Evolutionary conservation across 2,797 vertebrate species (phyloP), one percentile per base, ranked within the genome.

Genomic region (Poeciliopsis gracilis): DNA sequence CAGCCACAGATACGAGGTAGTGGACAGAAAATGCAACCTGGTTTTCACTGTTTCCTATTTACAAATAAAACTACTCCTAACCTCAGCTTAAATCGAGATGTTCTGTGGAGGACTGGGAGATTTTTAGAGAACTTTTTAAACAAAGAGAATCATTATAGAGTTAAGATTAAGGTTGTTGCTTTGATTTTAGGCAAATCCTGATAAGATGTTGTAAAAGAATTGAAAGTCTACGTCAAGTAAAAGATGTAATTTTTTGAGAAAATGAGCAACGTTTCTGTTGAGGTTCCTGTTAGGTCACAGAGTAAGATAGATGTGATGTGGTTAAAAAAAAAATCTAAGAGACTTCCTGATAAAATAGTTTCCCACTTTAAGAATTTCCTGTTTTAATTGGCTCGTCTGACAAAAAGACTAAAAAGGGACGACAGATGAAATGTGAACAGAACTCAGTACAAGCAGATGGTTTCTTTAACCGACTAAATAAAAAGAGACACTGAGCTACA

Each of bases 361-460:
- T 18, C 30, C 23, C 51, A 73, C 78, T 78, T 74, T 49, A 79
- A 82, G 63, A 81, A 77, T 72, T 2, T 80, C 73, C 73, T 72
- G 79, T 80, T 86, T 86, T 84, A 79, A 87, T 87, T 84, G 82
- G 86, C 85, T 86, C 73, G 51, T 73, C 61, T 66, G 67, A 79
- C 73, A 78, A 77, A 51, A 59, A 87, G 53, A 88, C 73, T 77
- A 51, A 82, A 79, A 80, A 49, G 81, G 72, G 77, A 82, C 72
- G 77, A 92, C 76, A 81, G 79, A 88, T 93, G 91, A 90, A 85
- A 93, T 84, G 84, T 78, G 82, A 89, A 87, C 81, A 87, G 15
- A 83, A 83, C 9, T 82, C 79, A 71, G 53, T 61, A 83, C 38
- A 80, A 66, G 84, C 84, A 80, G 73, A 77, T 53, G 80, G 70